Base-by-base conservation (phyloP, 2,888 invertebrate genomes). In the Brachypalpus laphriformis region DNA sequence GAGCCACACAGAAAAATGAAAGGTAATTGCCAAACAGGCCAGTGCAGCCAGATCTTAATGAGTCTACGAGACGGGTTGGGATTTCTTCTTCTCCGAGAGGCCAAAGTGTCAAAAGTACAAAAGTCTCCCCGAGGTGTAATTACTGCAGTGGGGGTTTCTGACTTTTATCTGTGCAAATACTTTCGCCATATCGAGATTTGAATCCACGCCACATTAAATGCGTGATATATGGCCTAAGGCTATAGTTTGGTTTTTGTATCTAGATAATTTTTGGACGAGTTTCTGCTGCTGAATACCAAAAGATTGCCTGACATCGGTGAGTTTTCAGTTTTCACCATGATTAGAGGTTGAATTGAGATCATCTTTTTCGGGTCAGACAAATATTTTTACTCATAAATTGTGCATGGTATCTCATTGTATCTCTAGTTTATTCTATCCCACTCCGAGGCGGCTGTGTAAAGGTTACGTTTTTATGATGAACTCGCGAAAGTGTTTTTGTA, bases 141-240 rank as follows among this genome's bases (percentile, higher is more conserved):
- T 83, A 78, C 61, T 34, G 59, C 56, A 40, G 47, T 37, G 40
- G 47, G 47, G 56, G 57, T 4, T 70, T 20, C 42, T 25, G 11
- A 0, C 22, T 63, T 57, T 66, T 66, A 47, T 75, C 54, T 72
- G 68, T 18, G 72, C 40, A 74, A 74, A 83, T 81, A 81, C 83
- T 65, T 68, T 72, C 77, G 59, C 77, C 49, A 37, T 34, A 37
- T 65, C 57, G 40, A 68, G 61, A 82, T 77, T 71, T 34, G 37
- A 72, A 45, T 72, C 54, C 71, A 28, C 22, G 18, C 28, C 47
- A 45, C 42, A 80, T 75, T 75, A 51, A 78, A 74, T 80, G 78
- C 83, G 83, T 83, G 83, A 80, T 70, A 68, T 83, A 83, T 75
- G 40, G 47, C 82, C 22, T 8, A 9, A 59, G 65, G 78, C 83